Conservation (phyloP, 2,797 vertebrate species). For the Chaetophractus vellerosus region DNA sequence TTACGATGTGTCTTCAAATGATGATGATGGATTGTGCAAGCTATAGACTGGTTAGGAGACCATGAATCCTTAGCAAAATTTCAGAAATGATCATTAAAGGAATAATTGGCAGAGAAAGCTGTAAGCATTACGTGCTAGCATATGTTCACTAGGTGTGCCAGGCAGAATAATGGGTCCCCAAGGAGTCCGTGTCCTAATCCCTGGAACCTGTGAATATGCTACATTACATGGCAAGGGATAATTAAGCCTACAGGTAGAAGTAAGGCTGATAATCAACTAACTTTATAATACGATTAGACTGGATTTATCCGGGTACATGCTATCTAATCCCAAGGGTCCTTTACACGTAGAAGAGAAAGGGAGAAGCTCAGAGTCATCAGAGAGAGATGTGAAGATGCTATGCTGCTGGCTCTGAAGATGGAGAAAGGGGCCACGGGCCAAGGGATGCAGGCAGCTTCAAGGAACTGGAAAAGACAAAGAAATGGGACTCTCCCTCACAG, state of each 20-base stretch:
- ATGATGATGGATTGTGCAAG: neutral
- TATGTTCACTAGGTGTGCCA: neutral
- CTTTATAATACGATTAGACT: neutral
- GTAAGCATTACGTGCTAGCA: neutral
- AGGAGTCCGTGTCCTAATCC: neutral
- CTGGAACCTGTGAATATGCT: neutral
- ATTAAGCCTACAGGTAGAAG: neutral
- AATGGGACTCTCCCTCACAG: neutral
- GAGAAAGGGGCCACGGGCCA: neutral
- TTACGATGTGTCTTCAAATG: neutral
- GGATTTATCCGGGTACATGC: neutral
- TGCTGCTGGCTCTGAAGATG: neutral
- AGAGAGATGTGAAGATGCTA: neutral
- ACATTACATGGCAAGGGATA: neutral
- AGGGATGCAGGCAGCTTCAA: neutral
- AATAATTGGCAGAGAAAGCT: neutral
- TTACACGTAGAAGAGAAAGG: neutral
- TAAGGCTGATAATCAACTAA: neutral
- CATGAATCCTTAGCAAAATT: neutral
- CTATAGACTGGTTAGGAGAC: neutral
- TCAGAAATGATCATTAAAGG: slow-evolving; percentile 40
- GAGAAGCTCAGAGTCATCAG: neutral
- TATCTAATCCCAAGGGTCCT: neutral
- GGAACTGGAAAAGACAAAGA: neutral
- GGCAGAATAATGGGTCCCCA: neutral